Evolutionary conservation across 2,113 vertebrate genomes (phyloP), one percentile per base, ranked within the genome.

Genomic region (Solea senegalensis): DNA sequence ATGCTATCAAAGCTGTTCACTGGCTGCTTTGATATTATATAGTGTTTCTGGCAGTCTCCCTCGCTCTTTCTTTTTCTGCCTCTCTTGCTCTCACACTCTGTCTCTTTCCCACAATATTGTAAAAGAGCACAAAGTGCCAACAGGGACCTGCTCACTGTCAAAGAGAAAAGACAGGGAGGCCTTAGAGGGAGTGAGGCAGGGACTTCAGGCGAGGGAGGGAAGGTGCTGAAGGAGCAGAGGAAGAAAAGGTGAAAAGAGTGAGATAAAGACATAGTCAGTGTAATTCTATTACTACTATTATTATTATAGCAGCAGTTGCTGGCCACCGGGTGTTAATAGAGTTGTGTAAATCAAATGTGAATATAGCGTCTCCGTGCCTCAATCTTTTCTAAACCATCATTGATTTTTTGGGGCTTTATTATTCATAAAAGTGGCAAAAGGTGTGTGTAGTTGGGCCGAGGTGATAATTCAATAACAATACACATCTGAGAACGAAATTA

Each of bases 121-220:
- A 85, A 84, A 86, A 86, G 86, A 89, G 80, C 84, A 86, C 41
- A 12, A 79, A 80, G 75, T 41, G 78, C 84, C 86, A 87, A 81
- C 78, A 84, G 88, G 88, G 87, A 89, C 69, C 83, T 85, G 89
- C 83, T 90, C 83, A 75, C 86, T 85, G 86, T 89, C 86, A 86
- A 76, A 85, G 78, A 84, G 75, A 85, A 74, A 75, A 82, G 82
- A 81, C 73, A 78, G 73, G 73, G 82, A 79, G 85, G 81, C 84
- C 85, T 89, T 74, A 67, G 81, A 88, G 89, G 78, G 68, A 80
- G 68, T 0, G 60, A 72, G 51, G 61, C 54, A 66, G 61, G 61
- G 49, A 52, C 13, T 5, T 49, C 45, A 48, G 53, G 48, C 0
- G 51, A 81, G 26, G 53, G 48, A 39, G 66, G 52, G 70, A 60